Evolutionary conservation across 1,140 invertebrate genomes (phyloP).

Genomic region (Drosophila sp.): DNA sequence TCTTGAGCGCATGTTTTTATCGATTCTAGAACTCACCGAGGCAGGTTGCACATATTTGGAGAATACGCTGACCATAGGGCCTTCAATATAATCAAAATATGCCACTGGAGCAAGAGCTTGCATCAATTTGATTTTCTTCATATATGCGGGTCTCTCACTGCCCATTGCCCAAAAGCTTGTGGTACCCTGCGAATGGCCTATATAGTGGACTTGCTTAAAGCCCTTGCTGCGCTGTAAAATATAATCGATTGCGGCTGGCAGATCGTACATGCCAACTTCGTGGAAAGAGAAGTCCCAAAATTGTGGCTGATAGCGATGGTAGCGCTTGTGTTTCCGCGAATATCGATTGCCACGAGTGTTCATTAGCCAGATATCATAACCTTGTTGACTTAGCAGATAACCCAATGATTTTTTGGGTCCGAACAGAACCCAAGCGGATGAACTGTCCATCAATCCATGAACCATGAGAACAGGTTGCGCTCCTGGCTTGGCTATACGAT

Average conservation of each 20-base stretch:
- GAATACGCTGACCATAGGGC: slow-evolving; percentile 10
- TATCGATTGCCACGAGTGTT: slow-evolving; percentile 88
- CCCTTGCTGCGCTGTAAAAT: slow-evolving; percentile 84
- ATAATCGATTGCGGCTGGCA: slow-evolving; percentile 88
- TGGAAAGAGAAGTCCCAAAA: slow-evolving; percentile 86
- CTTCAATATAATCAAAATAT: slow-evolving; percentile 49
- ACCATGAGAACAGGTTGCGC: slow-evolving; percentile 85
- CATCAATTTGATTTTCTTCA: slow-evolving; percentile 85
- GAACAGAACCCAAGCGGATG: slow-evolving; percentile 84
- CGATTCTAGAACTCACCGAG: slow-evolving; percentile 1
- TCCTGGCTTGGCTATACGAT: slow-evolving; percentile 75
- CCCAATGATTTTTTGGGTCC: slow-evolving; percentile 83
- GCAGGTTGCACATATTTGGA: slow-evolving; percentile 14
- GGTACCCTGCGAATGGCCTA: slow-evolving; percentile 85
- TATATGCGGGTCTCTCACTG: slow-evolving; percentile 87
- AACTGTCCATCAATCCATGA: slow-evolving; percentile 86
- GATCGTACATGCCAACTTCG: slow-evolving; percentile 88
- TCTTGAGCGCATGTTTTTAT: neutral
- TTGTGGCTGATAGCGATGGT: slow-evolving; percentile 79
- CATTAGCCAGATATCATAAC: slow-evolving; percentile 89
- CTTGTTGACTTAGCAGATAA: slow-evolving; percentile 87
- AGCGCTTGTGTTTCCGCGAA: slow-evolving; percentile 85
- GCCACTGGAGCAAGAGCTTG: slow-evolving; percentile 86
- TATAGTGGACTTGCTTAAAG: slow-evolving; percentile 80
- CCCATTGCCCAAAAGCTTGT: slow-evolving; percentile 86